phyloP scores from a whole-genome alignment of 2,888 invertebrate species.

The Bellardia pandia region DNA sequence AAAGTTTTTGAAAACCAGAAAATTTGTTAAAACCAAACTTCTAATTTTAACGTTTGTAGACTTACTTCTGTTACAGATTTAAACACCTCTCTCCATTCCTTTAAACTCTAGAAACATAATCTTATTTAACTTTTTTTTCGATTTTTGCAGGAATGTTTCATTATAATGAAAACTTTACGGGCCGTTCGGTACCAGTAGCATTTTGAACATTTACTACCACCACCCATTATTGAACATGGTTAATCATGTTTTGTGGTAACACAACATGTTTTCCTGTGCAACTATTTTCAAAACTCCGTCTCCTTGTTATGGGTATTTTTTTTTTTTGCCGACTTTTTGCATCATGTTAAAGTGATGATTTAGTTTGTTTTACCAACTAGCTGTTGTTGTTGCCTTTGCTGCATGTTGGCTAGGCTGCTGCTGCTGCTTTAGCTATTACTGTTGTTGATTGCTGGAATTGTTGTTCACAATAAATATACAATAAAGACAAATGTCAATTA shows the following conservation, averaged over 20 bases:
- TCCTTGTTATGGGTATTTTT: neutral
- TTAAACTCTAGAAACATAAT: slow-evolving; percentile 15
- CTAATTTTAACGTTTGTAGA: neutral
- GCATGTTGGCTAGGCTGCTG: slow-evolving; percentile 31
- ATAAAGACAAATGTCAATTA: slow-evolving; percentile 73
- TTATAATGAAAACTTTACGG: slow-evolving; percentile 39
- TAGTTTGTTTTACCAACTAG: slow-evolving; percentile 63
- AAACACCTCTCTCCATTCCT: slow-evolving; percentile 17
- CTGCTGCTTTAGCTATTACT: slow-evolving; percentile 53
- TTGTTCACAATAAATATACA: slow-evolving; percentile 62
- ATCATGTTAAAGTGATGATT: slow-evolving; percentile 68
- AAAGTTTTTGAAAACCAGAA: slow-evolving; percentile 5
- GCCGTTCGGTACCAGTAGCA: slow-evolving; percentile 31
- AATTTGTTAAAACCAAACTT: slow-evolving; percentile 1
- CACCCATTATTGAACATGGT: slow-evolving; percentile 59
- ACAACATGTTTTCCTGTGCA: slow-evolving; percentile 58
- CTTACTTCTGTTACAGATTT: slow-evolving; percentile 21
- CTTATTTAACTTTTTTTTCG: slow-evolving; percentile 7
- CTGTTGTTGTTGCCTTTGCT: slow-evolving; percentile 49
- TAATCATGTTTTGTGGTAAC: slow-evolving; percentile 73
- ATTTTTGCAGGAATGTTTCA: neutral
- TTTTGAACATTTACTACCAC: slow-evolving; percentile 12
- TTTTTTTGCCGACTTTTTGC: slow-evolving; percentile 6
- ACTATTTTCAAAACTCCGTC: slow-evolving; percentile 6
- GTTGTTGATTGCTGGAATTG: slow-evolving; percentile 64